These are phyloP conservation scores for Trichogramma dendrolimi DNA, from an alignment of 2,888 invertebrate species.

Conservation along the genomic window DNA sequence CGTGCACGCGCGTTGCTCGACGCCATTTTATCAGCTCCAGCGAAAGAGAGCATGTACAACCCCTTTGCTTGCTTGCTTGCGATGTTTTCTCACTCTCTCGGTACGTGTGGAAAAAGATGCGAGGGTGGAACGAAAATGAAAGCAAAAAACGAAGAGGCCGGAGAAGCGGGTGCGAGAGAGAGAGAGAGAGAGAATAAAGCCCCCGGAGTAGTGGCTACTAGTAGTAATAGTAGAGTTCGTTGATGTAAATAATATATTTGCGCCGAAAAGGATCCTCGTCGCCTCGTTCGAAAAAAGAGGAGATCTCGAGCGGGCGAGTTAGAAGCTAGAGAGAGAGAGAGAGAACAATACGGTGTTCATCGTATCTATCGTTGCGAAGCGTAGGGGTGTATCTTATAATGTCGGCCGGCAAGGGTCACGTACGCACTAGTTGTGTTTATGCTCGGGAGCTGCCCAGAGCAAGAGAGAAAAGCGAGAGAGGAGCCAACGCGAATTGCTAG, in stretches of 20 bases:
- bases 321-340: neutral
- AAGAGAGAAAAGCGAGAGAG: neutral
- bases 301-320: constrained; percentile 19
- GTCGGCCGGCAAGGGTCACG: neutral
- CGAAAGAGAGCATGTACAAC: neutral
- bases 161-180: neutral
- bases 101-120: neutral
- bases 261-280: constrained; percentile 25
- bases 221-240: constrained; percentile 11
- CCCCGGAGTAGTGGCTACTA: neutral
- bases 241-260: constrained; percentile 31
- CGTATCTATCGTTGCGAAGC: neutral
- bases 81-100: constrained; percentile 1
- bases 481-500: neutral
- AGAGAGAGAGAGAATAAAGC: constrained; percentile 21
- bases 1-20: neutral
- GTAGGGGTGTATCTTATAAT: constrained; percentile 8
- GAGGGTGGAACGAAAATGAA: constrained; percentile 10
- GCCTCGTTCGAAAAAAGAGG: neutral
- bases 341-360: neutral
- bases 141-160: neutral
- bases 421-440: constrained; percentile 1
- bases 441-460: constrained; percentile 1
- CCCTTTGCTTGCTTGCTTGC: too few relatives aligned
- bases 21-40: constrained; percentile 25